Evolutionary conservation across 2,797 vertebrate species (phyloP).

Genomic region (Meda fulgida): DNA sequence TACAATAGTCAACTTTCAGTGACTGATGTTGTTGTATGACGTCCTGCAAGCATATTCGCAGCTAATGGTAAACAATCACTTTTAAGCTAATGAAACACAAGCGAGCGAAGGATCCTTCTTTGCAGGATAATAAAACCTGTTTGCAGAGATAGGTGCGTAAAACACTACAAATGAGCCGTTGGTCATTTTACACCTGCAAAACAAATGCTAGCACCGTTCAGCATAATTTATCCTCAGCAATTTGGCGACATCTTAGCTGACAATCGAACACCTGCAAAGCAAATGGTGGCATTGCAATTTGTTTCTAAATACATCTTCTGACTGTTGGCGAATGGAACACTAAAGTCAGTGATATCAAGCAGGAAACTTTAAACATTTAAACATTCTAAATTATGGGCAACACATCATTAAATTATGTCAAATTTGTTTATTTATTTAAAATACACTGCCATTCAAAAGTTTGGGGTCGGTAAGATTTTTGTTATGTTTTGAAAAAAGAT

Average conservation of each 20-base stretch:
- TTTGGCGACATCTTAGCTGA: slow-evolving; percentile 53
- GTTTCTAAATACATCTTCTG: background rate
- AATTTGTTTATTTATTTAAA: background rate
- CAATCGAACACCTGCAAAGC: slow-evolving; percentile 43
- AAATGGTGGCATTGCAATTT: background rate
- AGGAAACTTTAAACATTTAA: too few relatives aligned
- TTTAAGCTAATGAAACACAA: background rate
- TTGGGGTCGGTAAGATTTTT: background rate
- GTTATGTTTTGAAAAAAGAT: background rate
- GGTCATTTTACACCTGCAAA: slow-evolving; percentile 15
- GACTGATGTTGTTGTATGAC: background rate
- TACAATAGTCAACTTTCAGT: too few relatives aligned
- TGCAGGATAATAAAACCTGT: background rate
- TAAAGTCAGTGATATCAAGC: background rate
- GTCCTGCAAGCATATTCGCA: background rate
- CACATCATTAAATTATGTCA: background rate
- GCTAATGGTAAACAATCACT: background rate
- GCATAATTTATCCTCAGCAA: slow-evolving; percentile 47
- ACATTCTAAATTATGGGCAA: background rate
- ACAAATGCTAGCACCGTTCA: background rate
- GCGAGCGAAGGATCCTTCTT: background rate
- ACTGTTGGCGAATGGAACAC: background rate
- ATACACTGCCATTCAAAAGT: background rate
- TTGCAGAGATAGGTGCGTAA: background rate
- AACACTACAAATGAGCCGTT: background rate